Evolutionary conservation across 2,888 invertebrate species (phyloP).

Genomic region (Napeogenes sylphis): DNA sequence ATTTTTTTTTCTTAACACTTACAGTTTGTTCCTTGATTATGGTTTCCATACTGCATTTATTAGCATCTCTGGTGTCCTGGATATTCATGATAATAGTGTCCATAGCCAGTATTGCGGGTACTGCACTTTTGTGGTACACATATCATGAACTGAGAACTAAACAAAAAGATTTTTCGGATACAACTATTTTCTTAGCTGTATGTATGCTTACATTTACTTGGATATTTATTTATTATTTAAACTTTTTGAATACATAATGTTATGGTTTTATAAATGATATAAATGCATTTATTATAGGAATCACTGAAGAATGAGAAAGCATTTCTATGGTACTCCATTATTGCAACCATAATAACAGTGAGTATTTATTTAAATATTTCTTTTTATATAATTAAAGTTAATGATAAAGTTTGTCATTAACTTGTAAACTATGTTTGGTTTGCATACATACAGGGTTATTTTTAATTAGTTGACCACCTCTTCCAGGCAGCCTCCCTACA

Average conservation of each 20-base stretch:
- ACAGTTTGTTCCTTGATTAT: constrained; percentile 89
- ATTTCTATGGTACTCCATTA: constrained; percentile 89
- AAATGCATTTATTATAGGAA: constrained; percentile 80
- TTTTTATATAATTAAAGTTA: constrained; percentile 4
- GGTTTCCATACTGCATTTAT: constrained; percentile 88
- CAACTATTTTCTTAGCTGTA: constrained; percentile 53
- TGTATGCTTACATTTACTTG: constrained; percentile 36
- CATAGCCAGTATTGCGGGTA: constrained; percentile 85
- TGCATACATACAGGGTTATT: no score
- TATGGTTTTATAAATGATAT: constrained; percentile 2
- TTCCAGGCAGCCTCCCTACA: no score
- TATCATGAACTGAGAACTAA: constrained; percentile 86
- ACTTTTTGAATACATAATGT: constrained; percentile 7
- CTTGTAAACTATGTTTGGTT: background rate
- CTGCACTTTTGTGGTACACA: constrained; percentile 91
- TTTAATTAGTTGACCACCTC: no score
- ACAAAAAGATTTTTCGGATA: constrained; percentile 54
- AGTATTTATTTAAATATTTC: constrained; percentile 44
- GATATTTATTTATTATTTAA: constrained; percentile 6
- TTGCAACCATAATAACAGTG: constrained; percentile 92
- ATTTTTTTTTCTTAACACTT: constrained; percentile 41
- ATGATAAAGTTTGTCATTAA: background rate
- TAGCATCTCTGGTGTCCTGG: constrained; percentile 91
- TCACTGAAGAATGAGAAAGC: constrained; percentile 91
- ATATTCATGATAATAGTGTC: constrained; percentile 90